Base-by-base conservation (phyloP, 1,140 invertebrate species). In the Scaptodrosophila lebanonensis region DNA sequence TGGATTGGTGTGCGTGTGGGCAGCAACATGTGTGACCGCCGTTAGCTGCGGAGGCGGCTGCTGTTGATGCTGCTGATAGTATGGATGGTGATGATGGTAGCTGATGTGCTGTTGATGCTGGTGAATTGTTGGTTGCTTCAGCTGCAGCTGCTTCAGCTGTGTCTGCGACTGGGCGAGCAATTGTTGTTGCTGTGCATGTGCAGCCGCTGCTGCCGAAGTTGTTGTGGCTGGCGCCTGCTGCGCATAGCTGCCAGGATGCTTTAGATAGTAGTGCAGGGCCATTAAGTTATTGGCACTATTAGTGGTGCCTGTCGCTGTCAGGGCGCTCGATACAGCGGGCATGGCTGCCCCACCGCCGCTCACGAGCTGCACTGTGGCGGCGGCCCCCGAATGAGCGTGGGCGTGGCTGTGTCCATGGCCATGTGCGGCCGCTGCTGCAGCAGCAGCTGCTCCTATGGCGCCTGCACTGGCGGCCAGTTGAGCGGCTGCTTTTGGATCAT, bases 191-290 rank as follows among this genome's bases (percentile, higher is more conserved):
- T 60, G 49, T 5, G 61, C 50, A 2, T 65, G 61, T 57, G 66
- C 9, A 42, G 54, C 15, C 30, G 42, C 27, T 53, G 66, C 18
- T 61, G 54, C 18, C 30, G 47, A 32, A 11, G 36, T 32, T 59
- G 47, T 36, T 63, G 42, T 30, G 32, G 53, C 39, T 69, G 44
- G 50, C 49, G 57, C 40, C 63, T 47, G 51, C n/a, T 63, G 64
- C 33, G 66, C 52, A 61, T 77, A 72, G 58, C 60, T 69, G 29
- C 51, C 75, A 30, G 82, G 84, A 77, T 86, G 79, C 13, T 86
- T 86, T 11, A 86, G 58, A 65, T 86, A 86, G 52, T 86, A 85
- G n/a, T 86, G 84, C 39, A 85, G 49, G 2, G 84, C 79, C 84
- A 86, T 86, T 29, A 86, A 44, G 43, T 82, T 73, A 17, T 65